Percentiles rank a stretch among this genome's conserved stretches.
phyloP scores from a whole-genome alignment of 2,797 vertebrate genomes.

The Phrynocephalus guinanensis region DNA sequence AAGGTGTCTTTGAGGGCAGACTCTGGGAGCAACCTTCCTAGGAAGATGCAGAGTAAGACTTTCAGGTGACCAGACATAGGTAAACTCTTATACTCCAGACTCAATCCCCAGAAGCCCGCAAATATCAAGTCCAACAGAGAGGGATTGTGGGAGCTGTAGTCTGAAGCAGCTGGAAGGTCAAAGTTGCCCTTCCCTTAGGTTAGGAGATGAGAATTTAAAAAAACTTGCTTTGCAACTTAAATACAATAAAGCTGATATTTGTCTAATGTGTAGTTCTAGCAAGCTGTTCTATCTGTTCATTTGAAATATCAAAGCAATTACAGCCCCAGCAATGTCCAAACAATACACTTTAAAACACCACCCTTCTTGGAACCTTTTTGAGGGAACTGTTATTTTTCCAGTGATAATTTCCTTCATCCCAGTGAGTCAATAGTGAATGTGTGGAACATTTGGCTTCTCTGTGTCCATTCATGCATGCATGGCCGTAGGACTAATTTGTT shows the following conservation, averaged over 20 bases:
- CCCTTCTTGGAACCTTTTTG: neutral
- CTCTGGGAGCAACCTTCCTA: neutral
- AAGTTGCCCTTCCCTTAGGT: neutral
- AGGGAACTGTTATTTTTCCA: constrained; percentile 8
- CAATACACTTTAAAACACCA: neutral
- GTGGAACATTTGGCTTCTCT: constrained; percentile 23
- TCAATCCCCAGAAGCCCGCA: too few relatives aligned
- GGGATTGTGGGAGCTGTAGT: neutral
- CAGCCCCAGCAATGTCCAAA: neutral
- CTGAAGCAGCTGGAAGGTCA: neutral
- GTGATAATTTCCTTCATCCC: constrained; percentile 49
- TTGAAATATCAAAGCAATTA: neutral
- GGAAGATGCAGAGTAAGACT: too few relatives aligned
- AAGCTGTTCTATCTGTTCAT: neutral
- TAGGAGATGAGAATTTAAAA: neutral
- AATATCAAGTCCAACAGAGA: neutral
- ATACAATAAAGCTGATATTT: neutral
- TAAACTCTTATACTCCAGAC: neutral
- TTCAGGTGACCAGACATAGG: neutral
- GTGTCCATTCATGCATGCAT: neutral
- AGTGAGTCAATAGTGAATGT: constrained; percentile 66
- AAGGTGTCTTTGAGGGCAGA: neutral
- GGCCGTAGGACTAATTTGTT: constrained; percentile 55
- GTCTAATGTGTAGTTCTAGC: too few relatives aligned
- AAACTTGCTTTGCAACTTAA: neutral